These are phyloP conservation scores for Azorinus chamasolen DNA, from an alignment of 2,888 invertebrate genomes.

Conservation along the genomic window DNA sequence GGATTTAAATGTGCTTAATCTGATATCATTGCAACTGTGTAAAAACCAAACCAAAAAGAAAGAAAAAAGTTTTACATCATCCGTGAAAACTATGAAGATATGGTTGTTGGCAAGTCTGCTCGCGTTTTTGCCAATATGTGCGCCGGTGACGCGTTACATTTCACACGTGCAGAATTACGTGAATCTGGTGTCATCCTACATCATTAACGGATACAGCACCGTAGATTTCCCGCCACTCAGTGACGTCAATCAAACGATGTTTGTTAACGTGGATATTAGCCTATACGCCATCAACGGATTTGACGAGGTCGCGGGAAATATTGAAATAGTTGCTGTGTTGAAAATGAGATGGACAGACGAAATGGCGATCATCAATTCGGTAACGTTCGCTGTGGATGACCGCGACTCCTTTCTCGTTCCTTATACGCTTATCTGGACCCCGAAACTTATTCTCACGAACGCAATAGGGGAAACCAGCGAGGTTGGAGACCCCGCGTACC, in stretches of 20 bases:
- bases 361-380: conserved; percentile 46
- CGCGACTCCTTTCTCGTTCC: conserved; percentile 50
- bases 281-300: conserved; percentile 55
- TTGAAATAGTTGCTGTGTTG: conserved; percentile 50
- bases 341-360: conserved; percentile 48
- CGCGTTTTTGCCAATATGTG: too few relatives aligned
- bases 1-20: too few relatives aligned
- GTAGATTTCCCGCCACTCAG: conserved; percentile 41
- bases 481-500: conserved; percentile 46
- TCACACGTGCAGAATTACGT: conserved; percentile 57
- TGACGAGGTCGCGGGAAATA: conserved; percentile 57
- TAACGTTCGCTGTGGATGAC: conserved; percentile 30
- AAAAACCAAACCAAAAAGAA: too few relatives aligned
- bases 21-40: too few relatives aligned
- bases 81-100: too few relatives aligned
- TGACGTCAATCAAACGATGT: conserved; percentile 29
- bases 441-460: conserved; percentile 50
- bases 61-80: too few relatives aligned
- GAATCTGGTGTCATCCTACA: conserved; percentile 50
- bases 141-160: conserved; percentile 30
- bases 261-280: conserved; percentile 31
- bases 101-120: too few relatives aligned
- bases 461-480: conserved; percentile 53
- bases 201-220: conserved; percentile 39
- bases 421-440: conserved; percentile 55